Base-by-base conservation (phyloP, 2,113 vertebrate species). In the Eptatretus burgeri region DNA sequence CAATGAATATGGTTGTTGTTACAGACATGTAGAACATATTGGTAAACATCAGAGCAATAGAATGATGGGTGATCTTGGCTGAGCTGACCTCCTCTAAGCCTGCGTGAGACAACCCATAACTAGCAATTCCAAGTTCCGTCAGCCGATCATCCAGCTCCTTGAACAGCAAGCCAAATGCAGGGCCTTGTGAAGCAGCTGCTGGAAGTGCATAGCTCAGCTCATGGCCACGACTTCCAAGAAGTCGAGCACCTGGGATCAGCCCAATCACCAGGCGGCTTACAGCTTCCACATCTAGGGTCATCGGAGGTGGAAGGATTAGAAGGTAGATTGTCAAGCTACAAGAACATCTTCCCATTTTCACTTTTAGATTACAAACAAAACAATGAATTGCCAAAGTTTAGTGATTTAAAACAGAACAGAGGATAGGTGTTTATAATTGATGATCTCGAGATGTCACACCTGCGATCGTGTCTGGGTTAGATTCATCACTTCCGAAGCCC, bases 401-500 rank as follows among this genome's bases (percentile, higher is more conserved):
- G 3, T 41, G 3, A 41, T 41, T 41, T 41, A 41, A 41, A 41
- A 41, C 27, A 41, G 27, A 3, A 41, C 3, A 41, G 27, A 41
- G 27, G 27, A 41, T 41, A 41, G 27, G 27, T 41, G 27, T 41
- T 41, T 41, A 41, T 41, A 5, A 41, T 41, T 41, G 27, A 41
- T 41, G 27, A 41, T 3, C 27, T 41, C 3, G 3, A 41, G 27
- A 41, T 41, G 27, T 7, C 27, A 41, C 7, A 60, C 56, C 56
- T 60, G 11, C 56, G 56, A 60, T 60, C 9, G 56, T 17, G 56
- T 60, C 56, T n/a, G 56, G 56, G 56, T 60, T 60, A 12, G 56
- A 60, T 60, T 60, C 56, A 12, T 60, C 56, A 20, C 56, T 60
- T 60, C 56, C 56, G 56, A 60, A 60, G n/a, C 56, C 56, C 13